Evolutionary conservation across 2,113 vertebrate species (phyloP), one percentile per base, ranked within the genome.

Genomic region (Pimephales promelas): DNA sequence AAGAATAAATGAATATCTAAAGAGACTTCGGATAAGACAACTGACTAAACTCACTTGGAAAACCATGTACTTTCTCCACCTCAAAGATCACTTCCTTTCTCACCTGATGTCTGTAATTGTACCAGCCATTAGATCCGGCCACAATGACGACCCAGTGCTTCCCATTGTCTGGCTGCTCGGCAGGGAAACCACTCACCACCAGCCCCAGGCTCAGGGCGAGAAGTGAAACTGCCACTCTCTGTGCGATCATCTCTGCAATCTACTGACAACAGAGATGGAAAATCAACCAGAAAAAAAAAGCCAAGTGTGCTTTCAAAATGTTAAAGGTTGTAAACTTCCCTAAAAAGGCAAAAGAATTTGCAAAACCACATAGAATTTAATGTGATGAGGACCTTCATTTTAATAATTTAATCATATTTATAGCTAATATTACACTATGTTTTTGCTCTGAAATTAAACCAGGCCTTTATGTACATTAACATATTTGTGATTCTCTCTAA

Each of bases 121-220:
- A 97, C 97, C 97, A 99, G 91, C 96, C 95, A 0, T 93, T 96
- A 0, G 97, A 99, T 0, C 97, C 97, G 0, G 97, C 97, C 0
- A 98, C 98, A 0, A 99, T 96, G n/a, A 99, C 91, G 66, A 98
- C 97, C 98, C 97, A 99, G 93, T 97, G 94, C 86, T 97, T 98
- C 68, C 95, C 96, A 3, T 92, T 83, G 26, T 95, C 92, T 0
- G 92, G 86, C 0, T 95, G 90, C 52, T 94, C 91, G 6, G 92
- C 1, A 0, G 93, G 92, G 28, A 95, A 62, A 0, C 92, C 84
- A 0, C 36, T 36, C 0, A 87, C 83, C 20, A 88, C 84, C 86
- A 96, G 89, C 47, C 84, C 89, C 86, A 92, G 77, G 68, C 88
- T 52, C 36, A 97, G 83, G 78, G 87, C 28, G 18, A 97, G 89